Evolutionary conservation across 2,113 vertebrate genomes (phyloP).

Genomic region (Triplophysa dalaica): DNA sequence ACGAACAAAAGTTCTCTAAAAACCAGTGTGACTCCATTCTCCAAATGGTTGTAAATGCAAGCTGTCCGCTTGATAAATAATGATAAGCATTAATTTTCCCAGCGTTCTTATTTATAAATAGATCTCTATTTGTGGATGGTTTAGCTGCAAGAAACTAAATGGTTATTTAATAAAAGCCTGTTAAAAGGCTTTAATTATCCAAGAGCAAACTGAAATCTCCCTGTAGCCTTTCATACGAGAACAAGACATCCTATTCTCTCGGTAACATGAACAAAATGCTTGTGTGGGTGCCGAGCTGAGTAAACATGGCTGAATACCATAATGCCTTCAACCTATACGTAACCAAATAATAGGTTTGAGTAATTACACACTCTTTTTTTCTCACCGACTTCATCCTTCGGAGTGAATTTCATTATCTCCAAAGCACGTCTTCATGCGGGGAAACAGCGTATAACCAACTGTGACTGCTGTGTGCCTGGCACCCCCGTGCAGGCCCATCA

Average conservation of each 20-base stretch:
- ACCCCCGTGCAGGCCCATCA: slow-evolving; percentile 43
- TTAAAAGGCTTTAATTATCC: neutral
- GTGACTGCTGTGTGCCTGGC: slow-evolving; percentile 49
- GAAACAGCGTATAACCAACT: slow-evolving; percentile 56
- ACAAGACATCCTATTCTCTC: slow-evolving; percentile 7
- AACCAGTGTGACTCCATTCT: neutral
- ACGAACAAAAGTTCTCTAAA: neutral
- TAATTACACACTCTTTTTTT: slow-evolving; percentile 40
- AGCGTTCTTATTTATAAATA: neutral
- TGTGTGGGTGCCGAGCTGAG: slow-evolving; percentile 11
- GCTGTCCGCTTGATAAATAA: neutral
- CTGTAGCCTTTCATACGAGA: neutral
- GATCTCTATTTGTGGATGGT: neutral
- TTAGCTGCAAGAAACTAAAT: neutral
- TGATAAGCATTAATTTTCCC: neutral
- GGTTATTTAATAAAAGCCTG: neutral
- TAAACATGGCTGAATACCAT: slow-evolving; percentile 12
- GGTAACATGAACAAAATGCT: neutral
- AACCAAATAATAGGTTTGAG: slow-evolving; percentile 38
- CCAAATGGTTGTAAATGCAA: neutral
- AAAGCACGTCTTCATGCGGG: slow-evolving; percentile 38
- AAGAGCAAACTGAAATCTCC: neutral
- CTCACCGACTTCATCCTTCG: slow-evolving; percentile 40
- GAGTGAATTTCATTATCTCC: slow-evolving; percentile 56
- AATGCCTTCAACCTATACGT: slow-evolving; percentile 24